Evolutionary conservation across 1,140 invertebrate species (phyloP).

Genomic region (Cyclina sinensis): DNA sequence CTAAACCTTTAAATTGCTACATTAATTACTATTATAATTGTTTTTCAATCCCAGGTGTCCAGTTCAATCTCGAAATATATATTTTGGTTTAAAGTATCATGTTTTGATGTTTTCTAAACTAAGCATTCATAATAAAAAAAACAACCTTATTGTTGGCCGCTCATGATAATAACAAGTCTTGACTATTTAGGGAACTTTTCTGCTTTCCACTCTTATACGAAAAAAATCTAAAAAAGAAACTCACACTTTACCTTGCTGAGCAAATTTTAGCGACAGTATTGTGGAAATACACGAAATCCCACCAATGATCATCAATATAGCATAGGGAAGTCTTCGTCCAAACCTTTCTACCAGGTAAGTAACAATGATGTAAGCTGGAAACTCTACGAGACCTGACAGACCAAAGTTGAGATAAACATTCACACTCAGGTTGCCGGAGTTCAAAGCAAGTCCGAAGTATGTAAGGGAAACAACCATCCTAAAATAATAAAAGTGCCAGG

Average conservation of each 20-base stretch:
- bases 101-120: no score
- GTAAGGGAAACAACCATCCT: conserved; percentile 87
- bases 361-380: conserved; percentile 88
- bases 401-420: conserved; percentile 82
- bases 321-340: conserved; percentile 66
- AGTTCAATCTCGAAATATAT: no score
- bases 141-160: no score
- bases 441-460: conserved; percentile 89
- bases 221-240: no score
- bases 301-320: conserved; percentile 64
- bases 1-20: no score
- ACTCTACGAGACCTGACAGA: conserved; percentile 90
- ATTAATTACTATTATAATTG: no score
- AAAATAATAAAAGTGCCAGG: not conserved
- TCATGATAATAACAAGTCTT: no score
- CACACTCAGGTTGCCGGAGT: conserved; percentile 75
- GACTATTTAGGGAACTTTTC: no score
- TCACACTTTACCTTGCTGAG: not conserved
- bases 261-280: conserved; percentile 62
- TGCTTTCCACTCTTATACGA: no score
- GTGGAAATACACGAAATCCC: conserved; percentile 66
- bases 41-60: no score
- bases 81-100: no score
- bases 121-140: no score
- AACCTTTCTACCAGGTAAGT: conserved; percentile 69